Percentiles rank a stretch among this genome's conserved stretches.
phyloP scores from a whole-genome alignment of 2,888 invertebrate species.

The Sclerodermus sp. region DNA sequence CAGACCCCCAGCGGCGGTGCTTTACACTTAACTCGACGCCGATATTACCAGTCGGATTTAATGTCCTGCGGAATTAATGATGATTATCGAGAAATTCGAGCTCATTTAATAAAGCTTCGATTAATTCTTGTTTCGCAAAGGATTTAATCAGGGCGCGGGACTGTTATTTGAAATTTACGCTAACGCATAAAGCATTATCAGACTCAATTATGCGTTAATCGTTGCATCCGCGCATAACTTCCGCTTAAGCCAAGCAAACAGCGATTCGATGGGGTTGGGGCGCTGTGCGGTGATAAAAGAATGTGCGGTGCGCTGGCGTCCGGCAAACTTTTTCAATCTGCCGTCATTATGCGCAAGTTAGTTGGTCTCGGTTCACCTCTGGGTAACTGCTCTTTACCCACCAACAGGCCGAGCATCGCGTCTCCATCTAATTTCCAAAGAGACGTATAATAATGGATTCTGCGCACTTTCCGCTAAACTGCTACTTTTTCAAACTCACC shows the following conservation, averaged over 20 bases:
- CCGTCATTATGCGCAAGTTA: constrained; percentile 44
- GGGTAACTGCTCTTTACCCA: constrained; percentile 20
- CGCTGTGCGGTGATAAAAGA: constrained; percentile 18
- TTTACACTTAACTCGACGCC: too few species aligned
- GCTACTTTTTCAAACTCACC: too few species aligned
- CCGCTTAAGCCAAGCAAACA: constrained; percentile 13
- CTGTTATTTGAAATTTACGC: too few species aligned
- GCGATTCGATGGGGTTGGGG: constrained; percentile 7
- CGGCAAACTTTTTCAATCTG: constrained; percentile 50
- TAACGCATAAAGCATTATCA: too few species aligned
- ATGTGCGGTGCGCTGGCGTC: constrained; percentile 15
- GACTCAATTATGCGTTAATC: neutral
- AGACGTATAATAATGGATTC: constrained; percentile 19
- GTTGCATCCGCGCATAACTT: constrained; percentile 23
- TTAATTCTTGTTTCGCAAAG: too few species aligned
- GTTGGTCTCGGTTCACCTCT: constrained; percentile 20
- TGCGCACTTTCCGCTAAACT: too few species aligned
- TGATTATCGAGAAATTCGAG: too few species aligned
- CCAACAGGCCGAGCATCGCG: constrained; percentile 4
- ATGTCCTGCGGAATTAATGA: too few species aligned
- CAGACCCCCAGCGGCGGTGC: too few species aligned
- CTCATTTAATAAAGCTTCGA: too few species aligned
- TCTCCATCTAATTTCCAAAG: constrained; percentile 36
- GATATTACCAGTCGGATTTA: too few species aligned
- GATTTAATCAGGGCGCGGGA: too few species aligned